Percentiles rank a stretch among this genome's conserved stretches.
These are phyloP conservation scores for Columba guinea DNA, from an alignment of 2,797 vertebrate genomes.

Conservation along the genomic window DNA sequence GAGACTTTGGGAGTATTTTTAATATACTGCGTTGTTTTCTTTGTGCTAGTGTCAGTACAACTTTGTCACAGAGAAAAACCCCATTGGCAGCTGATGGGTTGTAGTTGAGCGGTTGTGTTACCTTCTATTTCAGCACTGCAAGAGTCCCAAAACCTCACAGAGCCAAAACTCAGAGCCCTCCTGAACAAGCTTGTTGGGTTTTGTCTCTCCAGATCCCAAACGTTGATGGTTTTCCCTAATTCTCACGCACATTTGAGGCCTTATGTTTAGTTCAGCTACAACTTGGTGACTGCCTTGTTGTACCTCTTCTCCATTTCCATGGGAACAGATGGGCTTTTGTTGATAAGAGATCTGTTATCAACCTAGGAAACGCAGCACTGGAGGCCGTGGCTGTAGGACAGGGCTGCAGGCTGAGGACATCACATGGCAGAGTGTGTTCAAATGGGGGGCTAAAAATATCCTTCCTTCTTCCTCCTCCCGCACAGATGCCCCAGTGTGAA, in stretches of 20 bases:
- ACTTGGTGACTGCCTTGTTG: neutral
- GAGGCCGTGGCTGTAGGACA: neutral
- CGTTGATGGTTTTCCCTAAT: neutral
- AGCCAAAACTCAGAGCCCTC: neutral
- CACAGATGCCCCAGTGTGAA: conserved; percentile 30
- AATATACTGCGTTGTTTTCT: neutral
- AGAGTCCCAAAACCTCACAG: neutral
- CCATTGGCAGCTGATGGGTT: neutral
- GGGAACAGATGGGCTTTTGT: conserved; percentile 16
- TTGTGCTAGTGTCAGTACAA: neutral
- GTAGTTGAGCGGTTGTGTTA: neutral
- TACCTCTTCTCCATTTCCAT: neutral
- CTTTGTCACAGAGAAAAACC: neutral
- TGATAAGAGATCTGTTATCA: conserved; percentile 19
- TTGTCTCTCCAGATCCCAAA: neutral
- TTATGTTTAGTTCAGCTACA: neutral
- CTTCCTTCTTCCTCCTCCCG: conserved; percentile 22
- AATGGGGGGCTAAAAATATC: conserved; percentile 54
- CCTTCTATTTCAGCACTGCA: neutral
- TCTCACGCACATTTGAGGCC: neutral
- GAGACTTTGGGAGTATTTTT: neutral
- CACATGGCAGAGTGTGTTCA: conserved; percentile 17
- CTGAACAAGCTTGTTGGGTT: neutral
- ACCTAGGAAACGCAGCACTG: neutral
- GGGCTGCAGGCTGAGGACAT: neutral